These are phyloP conservation scores for Eupithecia exiguata DNA, from an alignment of 2,888 invertebrate species.

Conservation along the genomic window DNA sequence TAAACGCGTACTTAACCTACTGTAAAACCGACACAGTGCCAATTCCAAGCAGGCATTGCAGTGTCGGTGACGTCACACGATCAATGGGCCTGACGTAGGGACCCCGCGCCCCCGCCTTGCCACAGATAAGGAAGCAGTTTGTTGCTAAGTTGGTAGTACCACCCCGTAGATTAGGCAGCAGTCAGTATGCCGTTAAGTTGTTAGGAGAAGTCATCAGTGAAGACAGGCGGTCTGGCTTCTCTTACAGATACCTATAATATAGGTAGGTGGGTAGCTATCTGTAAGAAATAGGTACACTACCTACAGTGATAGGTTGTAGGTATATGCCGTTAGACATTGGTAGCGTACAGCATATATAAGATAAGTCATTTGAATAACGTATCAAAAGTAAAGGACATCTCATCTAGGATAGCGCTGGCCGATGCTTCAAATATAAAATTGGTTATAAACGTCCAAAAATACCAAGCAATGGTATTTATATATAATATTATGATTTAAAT, in stretches of 20 bases:
- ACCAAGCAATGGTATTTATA: neutral
- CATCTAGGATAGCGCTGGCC: neutral
- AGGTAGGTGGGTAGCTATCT: neutral
- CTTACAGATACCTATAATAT: neutral
- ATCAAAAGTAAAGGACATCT: too few relatives aligned
- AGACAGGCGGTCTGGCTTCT: neutral
- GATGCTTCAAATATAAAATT: neutral
- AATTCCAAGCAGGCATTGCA: constrained; percentile 55
- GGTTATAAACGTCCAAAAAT: neutral
- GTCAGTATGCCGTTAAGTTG: neutral
- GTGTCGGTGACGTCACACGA: constrained; percentile 71
- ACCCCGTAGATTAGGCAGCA: neutral
- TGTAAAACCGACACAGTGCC: constrained; percentile 47
- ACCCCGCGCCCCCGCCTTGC: constrained; percentile 38
- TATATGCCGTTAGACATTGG: neutral
- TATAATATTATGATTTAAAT: too few relatives aligned
- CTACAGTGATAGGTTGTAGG: neutral
- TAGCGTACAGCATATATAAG: neutral
- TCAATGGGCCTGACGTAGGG: constrained; percentile 74
- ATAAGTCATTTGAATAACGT: too few relatives aligned
- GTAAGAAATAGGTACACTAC: neutral
- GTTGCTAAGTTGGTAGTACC: neutral
- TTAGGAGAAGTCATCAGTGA: neutral
- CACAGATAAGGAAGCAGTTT: constrained; percentile 23
- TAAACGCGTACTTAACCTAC: constrained; percentile 22